These are phyloP conservation scores for Aegypius monachus DNA, from an alignment of 2,113 vertebrate species.

Conservation along the genomic window DNA sequence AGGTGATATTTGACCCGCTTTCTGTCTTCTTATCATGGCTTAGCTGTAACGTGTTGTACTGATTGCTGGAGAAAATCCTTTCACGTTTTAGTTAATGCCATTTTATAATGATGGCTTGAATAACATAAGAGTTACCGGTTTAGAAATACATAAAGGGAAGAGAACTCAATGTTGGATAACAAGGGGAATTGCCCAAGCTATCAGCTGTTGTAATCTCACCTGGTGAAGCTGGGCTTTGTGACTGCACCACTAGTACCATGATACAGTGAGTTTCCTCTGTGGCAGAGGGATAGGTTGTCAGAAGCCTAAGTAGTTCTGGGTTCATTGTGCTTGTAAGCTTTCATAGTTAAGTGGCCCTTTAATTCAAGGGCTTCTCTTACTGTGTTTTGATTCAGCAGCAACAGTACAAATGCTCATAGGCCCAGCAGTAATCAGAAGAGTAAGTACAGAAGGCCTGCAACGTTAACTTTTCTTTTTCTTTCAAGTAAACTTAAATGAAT, in stretches of 20 bases:
- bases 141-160: neutral
- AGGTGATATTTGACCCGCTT: neutral
- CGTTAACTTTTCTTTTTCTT: neutral
- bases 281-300: neutral
- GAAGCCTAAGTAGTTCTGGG: neutral
- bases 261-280: neutral
- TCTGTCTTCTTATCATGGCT: neutral
- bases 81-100: neutral
- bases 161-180: accelerated
- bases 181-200: neutral
- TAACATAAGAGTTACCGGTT: accelerated
- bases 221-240: neutral
- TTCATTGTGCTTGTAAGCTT: neutral
- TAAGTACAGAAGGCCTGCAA: neutral
- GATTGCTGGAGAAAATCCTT: neutral
- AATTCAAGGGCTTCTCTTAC: neutral
- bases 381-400: neutral
- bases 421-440: neutral
- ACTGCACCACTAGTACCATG: neutral
- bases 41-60: neutral
- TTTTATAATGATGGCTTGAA: neutral
- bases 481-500: neutral
- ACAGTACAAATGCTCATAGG: neutral
- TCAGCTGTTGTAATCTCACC: neutral
- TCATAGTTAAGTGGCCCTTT: neutral